Conservation (phyloP, 2,113 vertebrate genomes). For the Crotalus helleri region DNA sequence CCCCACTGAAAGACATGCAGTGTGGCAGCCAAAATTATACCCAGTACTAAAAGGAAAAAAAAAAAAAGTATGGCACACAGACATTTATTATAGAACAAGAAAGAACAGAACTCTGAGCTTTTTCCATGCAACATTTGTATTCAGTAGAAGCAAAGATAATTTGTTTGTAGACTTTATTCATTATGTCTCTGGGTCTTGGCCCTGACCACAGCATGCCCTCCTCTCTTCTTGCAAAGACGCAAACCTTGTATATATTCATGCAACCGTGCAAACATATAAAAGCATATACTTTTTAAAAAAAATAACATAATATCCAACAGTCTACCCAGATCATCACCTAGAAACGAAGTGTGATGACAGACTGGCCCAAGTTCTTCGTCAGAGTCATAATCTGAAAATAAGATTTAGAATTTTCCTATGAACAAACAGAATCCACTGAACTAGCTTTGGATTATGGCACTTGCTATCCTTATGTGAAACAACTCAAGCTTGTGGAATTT, state of each 20-base stretch:
- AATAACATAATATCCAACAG: constrained; percentile 44
- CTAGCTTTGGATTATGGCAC: constrained; percentile 46
- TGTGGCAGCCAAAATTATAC: constrained; percentile 60
- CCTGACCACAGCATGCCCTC: constrained; percentile 58
- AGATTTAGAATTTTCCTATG: constrained; percentile 75
- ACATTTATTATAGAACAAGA: constrained; percentile 58
- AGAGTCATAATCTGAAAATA: constrained; percentile 80
- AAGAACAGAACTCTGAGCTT: constrained; percentile 50
- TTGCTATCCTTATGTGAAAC: constrained; percentile 47
- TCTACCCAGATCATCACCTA: constrained; percentile 73
- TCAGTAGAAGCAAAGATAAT: constrained; percentile 45
- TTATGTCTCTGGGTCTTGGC: constrained; percentile 33
- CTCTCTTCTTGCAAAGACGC: constrained; percentile 45
- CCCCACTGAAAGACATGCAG: constrained; percentile 64
- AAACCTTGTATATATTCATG: constrained; percentile 63
- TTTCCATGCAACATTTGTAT: constrained; percentile 37
- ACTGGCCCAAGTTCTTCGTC: constrained; percentile 75
- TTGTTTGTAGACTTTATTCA: constrained; percentile 42
- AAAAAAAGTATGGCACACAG: constrained; percentile 57
- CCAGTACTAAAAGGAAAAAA: constrained; percentile 43
- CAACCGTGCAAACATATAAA: constrained; percentile 75
- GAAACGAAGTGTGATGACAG: constrained; percentile 71
- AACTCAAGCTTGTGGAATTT: constrained; percentile 23
- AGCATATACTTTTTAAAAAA: constrained; percentile 52
- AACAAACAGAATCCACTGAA: constrained; percentile 54